Conservation (phyloP, 2,888 invertebrate species). For the Harmothoe impar region DNA sequence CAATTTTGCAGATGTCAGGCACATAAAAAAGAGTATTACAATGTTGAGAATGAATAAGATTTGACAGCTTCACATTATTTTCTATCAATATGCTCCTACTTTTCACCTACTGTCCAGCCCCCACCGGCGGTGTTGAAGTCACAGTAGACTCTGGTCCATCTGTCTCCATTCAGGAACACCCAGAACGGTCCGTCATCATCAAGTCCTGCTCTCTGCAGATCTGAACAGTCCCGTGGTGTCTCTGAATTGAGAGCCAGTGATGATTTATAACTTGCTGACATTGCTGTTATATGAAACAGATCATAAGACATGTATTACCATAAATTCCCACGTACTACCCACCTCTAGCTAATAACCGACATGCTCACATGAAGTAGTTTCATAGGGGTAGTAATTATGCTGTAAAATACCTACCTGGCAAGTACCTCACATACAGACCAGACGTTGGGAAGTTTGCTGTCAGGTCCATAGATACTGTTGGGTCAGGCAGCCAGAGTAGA, state of each 20-base stretch:
- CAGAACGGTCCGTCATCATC: not conserved
- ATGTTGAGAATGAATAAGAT: no score
- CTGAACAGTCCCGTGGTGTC: not conserved
- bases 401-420: not conserved
- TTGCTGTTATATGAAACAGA: not conserved
- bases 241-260: not conserved
- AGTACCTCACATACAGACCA: not conserved
- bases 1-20: no score
- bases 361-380: no score
- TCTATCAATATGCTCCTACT: no score
- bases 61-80: no score
- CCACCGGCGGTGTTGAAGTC: conserved; percentile 8
- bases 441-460: not conserved
- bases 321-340: no score
- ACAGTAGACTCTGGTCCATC: conserved; percentile 7
- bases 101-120: no score
- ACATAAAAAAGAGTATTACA: no score
- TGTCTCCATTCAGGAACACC: not conserved
- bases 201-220: not conserved
- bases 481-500: not conserved
- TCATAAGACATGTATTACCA: no score
- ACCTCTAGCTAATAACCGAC: no score
- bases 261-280: no score
- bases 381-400: no score
- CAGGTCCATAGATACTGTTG: not conserved